Evolutionary conservation across 2,888 invertebrate species (phyloP).

Genomic region (Sphaerophoria taeniata): DNA sequence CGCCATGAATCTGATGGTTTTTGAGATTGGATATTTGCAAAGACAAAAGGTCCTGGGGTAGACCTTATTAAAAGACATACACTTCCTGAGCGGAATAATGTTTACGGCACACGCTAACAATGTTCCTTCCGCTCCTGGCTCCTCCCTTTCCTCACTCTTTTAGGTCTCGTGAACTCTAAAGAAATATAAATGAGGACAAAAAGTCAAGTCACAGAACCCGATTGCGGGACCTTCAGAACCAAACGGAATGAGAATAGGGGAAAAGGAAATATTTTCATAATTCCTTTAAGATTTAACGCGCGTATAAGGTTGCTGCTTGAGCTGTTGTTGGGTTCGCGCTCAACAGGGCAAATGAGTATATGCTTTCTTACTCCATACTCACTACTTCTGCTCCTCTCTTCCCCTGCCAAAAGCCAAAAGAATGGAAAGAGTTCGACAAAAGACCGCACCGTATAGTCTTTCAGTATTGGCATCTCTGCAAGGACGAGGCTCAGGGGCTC

Average conservation of each 20-base stretch:
- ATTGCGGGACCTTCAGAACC: background rate
- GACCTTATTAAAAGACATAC: conserved; percentile 69
- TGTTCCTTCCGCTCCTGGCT: conserved; percentile 32
- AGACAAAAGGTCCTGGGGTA: conserved; percentile 54
- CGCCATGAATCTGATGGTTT: conserved; percentile 33
- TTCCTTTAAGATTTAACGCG: conserved; percentile 62
- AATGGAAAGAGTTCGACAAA: conserved; percentile 19
- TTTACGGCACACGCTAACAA: conserved; percentile 45
- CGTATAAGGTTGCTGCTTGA: conserved; percentile 21
- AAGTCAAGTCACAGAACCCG: conserved; percentile 13
- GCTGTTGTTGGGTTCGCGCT: conserved; percentile 48
- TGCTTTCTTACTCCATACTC: conserved; percentile 17
- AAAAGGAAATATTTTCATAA: conserved; percentile 68
- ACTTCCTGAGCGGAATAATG: conserved; percentile 59
- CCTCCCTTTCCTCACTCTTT: conserved; percentile 20
- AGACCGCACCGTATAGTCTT: conserved; percentile 65
- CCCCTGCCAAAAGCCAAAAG: background rate
- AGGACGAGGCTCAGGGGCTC: no score
- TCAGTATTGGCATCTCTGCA: conserved; percentile 35
- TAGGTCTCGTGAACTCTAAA: conserved; percentile 10
- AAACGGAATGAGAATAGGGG: background rate
- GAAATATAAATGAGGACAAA: conserved; percentile 62
- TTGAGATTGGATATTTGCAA: conserved; percentile 57
- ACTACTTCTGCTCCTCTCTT: background rate
- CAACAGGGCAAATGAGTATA: conserved; percentile 68